These are phyloP conservation scores for Blastobasis lacticolella DNA, from an alignment of 2,888 invertebrate genomes.

Conservation along the genomic window DNA sequence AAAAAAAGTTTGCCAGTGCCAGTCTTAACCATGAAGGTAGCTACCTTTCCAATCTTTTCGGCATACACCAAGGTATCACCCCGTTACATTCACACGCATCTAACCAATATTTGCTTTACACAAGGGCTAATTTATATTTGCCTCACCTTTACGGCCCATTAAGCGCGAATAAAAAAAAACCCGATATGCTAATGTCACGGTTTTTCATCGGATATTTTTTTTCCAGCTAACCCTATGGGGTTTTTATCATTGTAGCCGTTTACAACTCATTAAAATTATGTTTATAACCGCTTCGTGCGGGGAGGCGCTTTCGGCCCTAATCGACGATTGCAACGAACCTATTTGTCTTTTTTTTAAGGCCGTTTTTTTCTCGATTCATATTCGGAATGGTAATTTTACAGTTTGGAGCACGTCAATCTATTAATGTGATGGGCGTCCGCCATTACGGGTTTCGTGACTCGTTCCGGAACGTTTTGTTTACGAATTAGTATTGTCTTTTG, in stretches of 20 bases:
- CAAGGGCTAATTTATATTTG: too few species aligned
- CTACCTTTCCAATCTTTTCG: too few species aligned
- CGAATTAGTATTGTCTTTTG: conserved; percentile 36
- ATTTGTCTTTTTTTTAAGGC: conserved; percentile 32
- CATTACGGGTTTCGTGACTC: conserved; percentile 59
- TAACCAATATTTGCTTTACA: too few species aligned
- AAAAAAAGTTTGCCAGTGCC: too few species aligned
- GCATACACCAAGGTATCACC: too few species aligned
- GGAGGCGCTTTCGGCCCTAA: conserved; percentile 37
- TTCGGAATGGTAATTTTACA: conserved; percentile 67
- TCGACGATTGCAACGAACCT: conserved; percentile 39
- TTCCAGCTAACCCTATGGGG: conserved; percentile 6
- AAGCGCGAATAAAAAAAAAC: too few species aligned
- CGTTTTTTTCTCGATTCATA: conserved; percentile 38
- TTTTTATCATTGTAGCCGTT: conserved; percentile 23
- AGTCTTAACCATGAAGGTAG: too few species aligned
- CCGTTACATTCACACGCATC: too few species aligned
- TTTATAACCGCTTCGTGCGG: conserved; percentile 40
- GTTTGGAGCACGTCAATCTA: conserved; percentile 70
- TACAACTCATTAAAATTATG: conserved; percentile 52
- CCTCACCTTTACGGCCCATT: too few species aligned
- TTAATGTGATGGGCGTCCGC: conserved; percentile 53
- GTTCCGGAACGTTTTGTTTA: conserved; percentile 31
- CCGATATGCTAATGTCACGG: neutral
- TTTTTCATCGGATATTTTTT: conserved; percentile 3